phyloP scores from a whole-genome alignment of 2,797 vertebrate genomes.

The Thalassophryne amazonica region DNA sequence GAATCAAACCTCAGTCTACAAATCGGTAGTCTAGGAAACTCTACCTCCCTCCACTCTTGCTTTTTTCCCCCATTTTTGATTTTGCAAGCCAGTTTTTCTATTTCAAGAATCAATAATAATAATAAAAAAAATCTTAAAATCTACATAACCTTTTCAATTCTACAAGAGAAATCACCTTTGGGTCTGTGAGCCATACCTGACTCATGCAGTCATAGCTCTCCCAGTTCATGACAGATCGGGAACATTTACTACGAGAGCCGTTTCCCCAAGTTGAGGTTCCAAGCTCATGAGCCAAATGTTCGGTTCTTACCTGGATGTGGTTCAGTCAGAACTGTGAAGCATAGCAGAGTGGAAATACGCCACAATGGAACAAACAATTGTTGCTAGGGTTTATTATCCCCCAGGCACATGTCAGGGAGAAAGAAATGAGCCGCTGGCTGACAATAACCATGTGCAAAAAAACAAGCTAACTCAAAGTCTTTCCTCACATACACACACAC shows the following conservation, averaged over 20 bases:
- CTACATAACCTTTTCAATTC: not conserved
- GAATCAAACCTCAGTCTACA: no score
- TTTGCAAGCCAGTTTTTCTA: not conserved
- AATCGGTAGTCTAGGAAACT: no score
- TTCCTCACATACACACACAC: conserved; percentile 4
- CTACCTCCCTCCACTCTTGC: no score
- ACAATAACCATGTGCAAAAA: conserved; percentile 38
- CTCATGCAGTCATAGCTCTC: conserved; percentile 19
- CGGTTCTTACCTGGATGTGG: conserved; percentile 28
- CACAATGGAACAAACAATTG: conserved; percentile 57
- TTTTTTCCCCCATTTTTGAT: no score
- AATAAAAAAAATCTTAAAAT: not conserved
- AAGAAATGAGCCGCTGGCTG: conserved; percentile 36
- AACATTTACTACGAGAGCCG: conserved; percentile 14
- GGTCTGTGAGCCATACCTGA: conserved; percentile 18
- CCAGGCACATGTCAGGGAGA: conserved; percentile 25
- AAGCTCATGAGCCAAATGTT: conserved; percentile 5
- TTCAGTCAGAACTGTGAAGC: conserved; percentile 34
- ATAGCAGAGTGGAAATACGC: conserved; percentile 46
- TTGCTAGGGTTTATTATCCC: conserved; percentile 52
- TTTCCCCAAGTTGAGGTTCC: conserved; percentile 13
- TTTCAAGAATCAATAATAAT: not conserved
- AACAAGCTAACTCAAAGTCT: conserved; percentile 11
- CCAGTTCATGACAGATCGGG: conserved; percentile 21
- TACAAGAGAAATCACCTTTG: not conserved